Conservation (phyloP, 2,888 invertebrate species). For the Tipula vernalis region DNA sequence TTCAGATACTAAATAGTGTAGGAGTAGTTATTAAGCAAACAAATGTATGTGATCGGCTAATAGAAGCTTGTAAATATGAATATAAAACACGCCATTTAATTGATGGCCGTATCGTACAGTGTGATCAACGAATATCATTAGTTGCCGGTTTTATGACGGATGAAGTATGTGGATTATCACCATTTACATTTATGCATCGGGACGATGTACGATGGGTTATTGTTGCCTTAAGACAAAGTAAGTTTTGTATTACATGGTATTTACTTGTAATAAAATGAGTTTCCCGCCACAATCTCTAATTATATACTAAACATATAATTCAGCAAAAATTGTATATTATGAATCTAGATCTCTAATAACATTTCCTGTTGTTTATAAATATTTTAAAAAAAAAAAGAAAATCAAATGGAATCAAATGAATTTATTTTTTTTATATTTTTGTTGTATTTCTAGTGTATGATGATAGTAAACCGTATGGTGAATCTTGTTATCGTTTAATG, state of each 20-base stretch:
- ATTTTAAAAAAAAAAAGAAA: neutral
- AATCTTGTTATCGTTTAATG: conserved; percentile 74
- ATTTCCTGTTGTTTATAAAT: neutral
- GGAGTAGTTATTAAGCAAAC: conserved; percentile 59
- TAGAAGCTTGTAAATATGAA: conserved; percentile 64
- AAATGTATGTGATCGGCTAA: conserved; percentile 49
- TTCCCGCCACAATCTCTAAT: neutral
- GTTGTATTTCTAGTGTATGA: conserved; percentile 57
- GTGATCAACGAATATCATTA: conserved; percentile 81
- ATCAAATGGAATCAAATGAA: neutral
- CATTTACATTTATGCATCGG: conserved; percentile 80
- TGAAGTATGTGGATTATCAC: conserved; percentile 77
- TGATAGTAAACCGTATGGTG: conserved; percentile 67
- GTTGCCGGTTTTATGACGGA: conserved; percentile 82
- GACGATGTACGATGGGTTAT: conserved; percentile 84
- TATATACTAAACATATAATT: neutral
- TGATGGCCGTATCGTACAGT: conserved; percentile 79
- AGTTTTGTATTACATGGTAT: conserved; percentile 25
- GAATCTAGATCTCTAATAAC: neutral
- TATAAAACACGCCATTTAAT: conserved; percentile 81
- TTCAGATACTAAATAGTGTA: conserved; percentile 54
- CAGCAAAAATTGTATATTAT: neutral
- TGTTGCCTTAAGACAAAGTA: conserved; percentile 74
- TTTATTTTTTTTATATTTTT: conserved; percentile 11
- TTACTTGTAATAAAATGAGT: neutral